Percentiles rank a stretch among this genome's conserved stretches.
Conservation (phyloP, 2,113 vertebrate genomes). For the Larimichthys crocea region DNA sequence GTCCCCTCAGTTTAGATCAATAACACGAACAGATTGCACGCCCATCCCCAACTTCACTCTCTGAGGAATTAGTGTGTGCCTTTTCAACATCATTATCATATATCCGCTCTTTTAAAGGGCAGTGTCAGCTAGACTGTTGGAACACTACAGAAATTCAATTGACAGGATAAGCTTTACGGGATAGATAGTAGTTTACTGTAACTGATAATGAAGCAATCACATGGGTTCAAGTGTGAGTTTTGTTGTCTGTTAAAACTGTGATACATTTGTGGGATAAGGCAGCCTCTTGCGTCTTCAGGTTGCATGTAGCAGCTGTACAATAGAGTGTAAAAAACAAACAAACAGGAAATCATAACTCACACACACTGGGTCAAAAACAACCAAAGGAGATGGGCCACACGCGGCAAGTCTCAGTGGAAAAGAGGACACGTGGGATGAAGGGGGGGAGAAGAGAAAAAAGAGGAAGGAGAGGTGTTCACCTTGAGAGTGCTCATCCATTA, state of each 20-base stretch:
- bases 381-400: conserved; percentile 56
- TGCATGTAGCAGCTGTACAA: neutral
- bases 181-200: conserved; percentile 21
- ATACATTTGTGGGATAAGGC: neutral
- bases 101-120: conserved; percentile 67
- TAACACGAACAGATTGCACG: conserved; percentile 75
- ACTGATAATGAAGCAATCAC: conserved; percentile 25
- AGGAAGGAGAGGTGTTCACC: conserved; percentile 79
- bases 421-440: conserved; percentile 65
- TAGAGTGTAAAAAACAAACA: conserved; percentile 2
- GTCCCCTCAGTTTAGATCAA: conserved; percentile 75
- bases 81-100: conserved; percentile 77
- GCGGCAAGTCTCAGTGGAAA: conserved; percentile 60
- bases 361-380: conserved; percentile 68
- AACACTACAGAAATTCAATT: conserved; percentile 48
- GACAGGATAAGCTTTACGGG: conserved; percentile 43
- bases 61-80: conserved; percentile 65
- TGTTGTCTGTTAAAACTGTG: no score
- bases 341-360: conserved; percentile 45
- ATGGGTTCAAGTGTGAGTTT: neutral
- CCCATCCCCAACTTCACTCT: conserved; percentile 49
- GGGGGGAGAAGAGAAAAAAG: conserved; percentile 45
- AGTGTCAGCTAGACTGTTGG: conserved; percentile 49
- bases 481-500: conserved; percentile 88
- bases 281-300: neutral